Percentiles rank a stretch among this genome's conserved stretches.
Evolutionary conservation across 2,888 invertebrate genomes (phyloP).

Genomic region (Apamea monoglypha): DNA sequence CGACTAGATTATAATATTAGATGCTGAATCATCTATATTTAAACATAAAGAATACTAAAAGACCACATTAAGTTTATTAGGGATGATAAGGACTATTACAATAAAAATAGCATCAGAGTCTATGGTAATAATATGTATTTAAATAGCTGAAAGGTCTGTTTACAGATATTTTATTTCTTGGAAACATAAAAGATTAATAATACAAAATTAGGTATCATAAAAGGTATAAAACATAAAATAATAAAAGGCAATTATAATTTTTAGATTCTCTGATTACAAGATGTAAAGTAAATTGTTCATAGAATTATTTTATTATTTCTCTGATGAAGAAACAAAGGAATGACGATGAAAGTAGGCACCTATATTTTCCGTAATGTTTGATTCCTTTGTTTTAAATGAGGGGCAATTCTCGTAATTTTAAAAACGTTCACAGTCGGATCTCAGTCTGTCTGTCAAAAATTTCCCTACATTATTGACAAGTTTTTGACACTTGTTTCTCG

Average conservation of each 20-base stretch:
- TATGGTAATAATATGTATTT: neutral
- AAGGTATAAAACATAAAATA: neutral
- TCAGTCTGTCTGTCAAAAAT: neutral
- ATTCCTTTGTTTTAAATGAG: neutral
- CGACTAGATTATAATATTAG: neutral
- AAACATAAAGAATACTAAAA: no score
- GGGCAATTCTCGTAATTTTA: neutral
- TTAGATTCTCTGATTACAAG: constrained; percentile 3
- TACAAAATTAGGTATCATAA: neutral
- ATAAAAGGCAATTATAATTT: neutral
- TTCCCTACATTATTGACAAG: neutral
- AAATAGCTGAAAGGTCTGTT: neutral
- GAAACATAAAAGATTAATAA: constrained; percentile 1
- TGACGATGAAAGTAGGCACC: neutral
- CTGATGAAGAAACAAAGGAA: neutral
- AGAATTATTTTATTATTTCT: neutral
- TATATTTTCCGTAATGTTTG: neutral
- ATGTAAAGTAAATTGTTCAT: constrained; percentile 3
- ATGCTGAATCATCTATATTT: neutral
- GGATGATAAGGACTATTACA: neutral
- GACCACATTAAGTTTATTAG: neutral
- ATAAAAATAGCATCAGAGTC: neutral
- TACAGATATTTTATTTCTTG: neutral
- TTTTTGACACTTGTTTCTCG: neutral
- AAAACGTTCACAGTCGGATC: neutral